These are phyloP conservation scores for Perca flavescens DNA, from an alignment of 2,113 vertebrate species.

Conservation along the genomic window DNA sequence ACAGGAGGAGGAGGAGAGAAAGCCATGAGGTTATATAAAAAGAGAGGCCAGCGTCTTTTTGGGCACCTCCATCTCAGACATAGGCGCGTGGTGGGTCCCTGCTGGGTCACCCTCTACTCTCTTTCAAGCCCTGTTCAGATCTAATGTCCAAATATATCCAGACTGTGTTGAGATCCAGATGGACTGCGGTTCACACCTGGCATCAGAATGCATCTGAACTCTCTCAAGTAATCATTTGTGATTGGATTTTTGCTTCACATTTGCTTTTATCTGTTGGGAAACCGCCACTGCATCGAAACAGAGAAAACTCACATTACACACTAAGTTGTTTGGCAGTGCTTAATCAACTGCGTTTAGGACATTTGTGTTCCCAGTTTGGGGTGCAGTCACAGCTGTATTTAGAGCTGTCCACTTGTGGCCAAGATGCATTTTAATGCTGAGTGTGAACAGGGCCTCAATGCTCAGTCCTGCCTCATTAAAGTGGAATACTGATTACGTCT, in stretches of 20 bases:
- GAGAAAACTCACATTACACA: slow-evolving; percentile 24
- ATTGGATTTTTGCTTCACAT: slow-evolving; percentile 32
- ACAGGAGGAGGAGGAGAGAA: slow-evolving; percentile 68
- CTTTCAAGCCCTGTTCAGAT: slow-evolving; percentile 57
- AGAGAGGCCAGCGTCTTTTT: slow-evolving; percentile 59
- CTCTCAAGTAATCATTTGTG: slow-evolving; percentile 14
- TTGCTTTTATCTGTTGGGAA: slow-evolving; percentile 23
- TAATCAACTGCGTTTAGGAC: slow-evolving; percentile 40
- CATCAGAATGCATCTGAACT: slow-evolving; percentile 61
- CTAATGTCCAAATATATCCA: slow-evolving; percentile 44
- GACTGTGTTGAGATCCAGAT: slow-evolving; percentile 42
- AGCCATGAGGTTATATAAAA: slow-evolving; percentile 68
- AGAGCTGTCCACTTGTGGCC: slow-evolving; percentile 43
- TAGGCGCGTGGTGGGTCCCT: slow-evolving; percentile 41
- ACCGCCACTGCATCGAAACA: slow-evolving; percentile 36
- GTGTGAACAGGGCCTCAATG: slow-evolving; percentile 61
- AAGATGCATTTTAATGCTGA: slow-evolving; percentile 70
- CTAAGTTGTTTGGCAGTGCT: slow-evolving; percentile 40
- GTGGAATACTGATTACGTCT: slow-evolving; percentile 64
- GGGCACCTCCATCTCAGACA: slow-evolving; percentile 59
- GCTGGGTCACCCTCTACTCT: slow-evolving; percentile 53
- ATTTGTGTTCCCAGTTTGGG: slow-evolving; percentile 29
- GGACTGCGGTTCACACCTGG: slow-evolving; percentile 62
- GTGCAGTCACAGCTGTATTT: slow-evolving; percentile 55
- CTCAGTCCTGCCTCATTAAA: slow-evolving; percentile 55